Evolutionary conservation across 2,797 vertebrate genomes (phyloP), one percentile per base, ranked within the genome.

Genomic region (Varecia variegata): DNA sequence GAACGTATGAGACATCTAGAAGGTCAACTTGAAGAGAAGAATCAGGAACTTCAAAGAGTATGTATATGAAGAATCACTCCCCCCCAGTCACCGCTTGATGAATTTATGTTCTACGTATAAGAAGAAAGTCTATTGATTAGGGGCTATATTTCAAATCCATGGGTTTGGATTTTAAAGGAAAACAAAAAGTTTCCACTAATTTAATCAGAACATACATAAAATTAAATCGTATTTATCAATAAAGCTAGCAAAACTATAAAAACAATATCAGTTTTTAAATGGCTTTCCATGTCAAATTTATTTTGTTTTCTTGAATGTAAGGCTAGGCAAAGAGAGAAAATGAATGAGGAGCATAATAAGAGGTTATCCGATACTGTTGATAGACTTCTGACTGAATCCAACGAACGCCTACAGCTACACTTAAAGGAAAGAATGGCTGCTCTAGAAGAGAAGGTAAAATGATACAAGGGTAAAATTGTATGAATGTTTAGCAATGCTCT

Each of bases 321-420:
- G 99, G 99, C 99, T 94, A 99, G 99, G 25, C 99, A 99, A 99
- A 99, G 99, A 98, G 99, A 99, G 98, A 99, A 99, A 99, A 99
- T 99, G 99, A 99, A 99, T 67, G 99, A 99, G 96, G 99, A 99
- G 83, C 99, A 99, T 99, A 99, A 99, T 98, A 99, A 99, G 98
- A 99, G 99, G 3, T 98, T 99, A 35, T 99, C 99, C 0, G 99
- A 99, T 98, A 99, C 99, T 0, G 99, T 99, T 97, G 99, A 99
- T 98, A 98, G 99, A 97, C 99, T 99, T 96, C 98, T 99, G 96
- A 99, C 99, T 0, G 99, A 99, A 98, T 99, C 99, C 93, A 99
- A 99, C 84, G 99, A 99, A 90, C 99, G 99, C 7, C 98, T 99
- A 1, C 99, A 99, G 97, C 99, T 99, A 3, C 99, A 99, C 97